These are phyloP conservation scores for Myrmophylax atrothorax DNA, from an alignment of 2,113 vertebrate genomes.

Conservation along the genomic window DNA sequence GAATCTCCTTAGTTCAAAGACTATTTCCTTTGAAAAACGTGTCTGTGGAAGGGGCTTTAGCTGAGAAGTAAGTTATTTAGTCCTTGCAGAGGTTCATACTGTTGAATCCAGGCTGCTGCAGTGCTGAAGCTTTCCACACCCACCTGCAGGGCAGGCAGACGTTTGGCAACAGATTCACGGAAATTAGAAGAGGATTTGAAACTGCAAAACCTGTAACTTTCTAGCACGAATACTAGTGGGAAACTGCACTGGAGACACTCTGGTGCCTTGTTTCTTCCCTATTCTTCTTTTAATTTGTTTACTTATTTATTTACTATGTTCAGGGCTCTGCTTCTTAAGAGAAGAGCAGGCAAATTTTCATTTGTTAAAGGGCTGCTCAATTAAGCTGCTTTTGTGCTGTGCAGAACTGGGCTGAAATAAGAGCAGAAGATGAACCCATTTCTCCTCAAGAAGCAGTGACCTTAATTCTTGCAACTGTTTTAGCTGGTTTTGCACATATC, in stretches of 20 bases:
- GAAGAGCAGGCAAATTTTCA: neutral
- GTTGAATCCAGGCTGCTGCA: neutral
- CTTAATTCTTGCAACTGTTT: neutral
- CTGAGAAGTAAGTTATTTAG: neutral
- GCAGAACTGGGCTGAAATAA: neutral
- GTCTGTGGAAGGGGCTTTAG: neutral
- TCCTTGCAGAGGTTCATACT: neutral
- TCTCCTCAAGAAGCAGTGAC: neutral
- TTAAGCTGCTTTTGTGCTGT: neutral
- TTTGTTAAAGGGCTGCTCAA: neutral
- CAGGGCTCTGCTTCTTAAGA: neutral
- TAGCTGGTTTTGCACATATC: neutral
- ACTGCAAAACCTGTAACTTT: conserved; percentile 27
- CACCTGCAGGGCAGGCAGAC: conserved; percentile 8
- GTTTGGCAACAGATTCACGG: neutral
- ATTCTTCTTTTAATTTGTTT: neutral
- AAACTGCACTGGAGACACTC: neutral
- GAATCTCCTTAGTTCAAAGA: neutral
- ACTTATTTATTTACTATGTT: neutral
- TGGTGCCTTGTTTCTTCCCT: neutral
- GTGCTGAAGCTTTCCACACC: neutral
- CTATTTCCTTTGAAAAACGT: neutral
- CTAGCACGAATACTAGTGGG: neutral
- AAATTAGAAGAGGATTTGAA: conserved; percentile 39
- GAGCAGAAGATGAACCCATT: neutral